Evolutionary conservation across 1,140 invertebrate genomes (phyloP), one percentile per base, ranked within the genome.

Genomic region (Cyclina sinensis): DNA sequence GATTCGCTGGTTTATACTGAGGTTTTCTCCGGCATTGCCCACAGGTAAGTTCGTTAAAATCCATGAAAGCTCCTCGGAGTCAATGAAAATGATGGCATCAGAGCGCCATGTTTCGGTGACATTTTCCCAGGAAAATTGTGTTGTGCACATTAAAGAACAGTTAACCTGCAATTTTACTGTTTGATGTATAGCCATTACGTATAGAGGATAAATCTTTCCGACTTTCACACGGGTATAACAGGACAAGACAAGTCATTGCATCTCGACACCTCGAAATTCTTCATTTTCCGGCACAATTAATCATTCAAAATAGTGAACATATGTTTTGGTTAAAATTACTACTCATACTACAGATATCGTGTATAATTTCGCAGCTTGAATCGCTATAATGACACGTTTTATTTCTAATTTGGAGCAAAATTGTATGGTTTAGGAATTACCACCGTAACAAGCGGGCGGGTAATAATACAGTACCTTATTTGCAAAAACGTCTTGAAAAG

Each of bases 281-380:
- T 62, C 51, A 39, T 81, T 62, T 48, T 57, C 82, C 35, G n/a
- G 39, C 82, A 70, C 48, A 70, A 84, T 84, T 70, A 73, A 84
- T 84, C 82, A 84, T 73, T 51, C 68, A 46, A 73, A 73, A 70
- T 84, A 27, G 62, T 68, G 82, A 84, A 84, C 82, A 84, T 84
- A 74, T 84, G 82, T 84, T 84, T 84, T 84, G 82, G 39, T 57
- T 74, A 51, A 84, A 68, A 84, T 84, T 84, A 84, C 82, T 68
- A 73, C 82, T 73, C 35, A 37, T 73, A 7, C 16, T 65, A n/a
- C 18, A 35, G 46, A 37, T 84, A 84, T 73, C 59, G 82, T 74
- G 62, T 84, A 84, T 84, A 35, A 84, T 84, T 84, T 84, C 65
- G 24, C 65, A 30, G 59, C 27, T 18, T 74, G 65, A 84, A 51